Conservation (phyloP, 1,140 invertebrate species). For the Cyphomyrmex costatus region DNA sequence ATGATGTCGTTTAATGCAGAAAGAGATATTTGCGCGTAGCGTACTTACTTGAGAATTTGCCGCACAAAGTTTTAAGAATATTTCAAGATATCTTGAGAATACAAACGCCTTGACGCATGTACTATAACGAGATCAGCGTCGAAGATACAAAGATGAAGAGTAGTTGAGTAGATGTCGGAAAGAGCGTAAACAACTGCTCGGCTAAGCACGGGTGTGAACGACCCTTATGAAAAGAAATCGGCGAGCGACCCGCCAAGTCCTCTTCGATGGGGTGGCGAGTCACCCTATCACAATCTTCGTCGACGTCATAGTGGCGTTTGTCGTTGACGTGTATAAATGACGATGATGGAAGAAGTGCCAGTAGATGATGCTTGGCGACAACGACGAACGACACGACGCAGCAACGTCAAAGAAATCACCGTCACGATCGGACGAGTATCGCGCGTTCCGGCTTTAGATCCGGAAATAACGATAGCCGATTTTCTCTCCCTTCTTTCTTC, state of each 20-base stretch:
- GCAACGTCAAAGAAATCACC: constrained; percentile 79
- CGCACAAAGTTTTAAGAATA: constrained; percentile 28
- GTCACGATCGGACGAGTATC: constrained; percentile 74
- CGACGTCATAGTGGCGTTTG: constrained; percentile 76
- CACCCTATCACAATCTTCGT: constrained; percentile 85
- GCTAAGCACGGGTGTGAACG: constrained; percentile 78
- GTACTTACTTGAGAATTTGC: constrained; percentile 29
- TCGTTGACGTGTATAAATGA: constrained; percentile 60
- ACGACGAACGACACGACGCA: constrained; percentile 74
- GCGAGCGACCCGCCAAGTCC: constrained; percentile 76
- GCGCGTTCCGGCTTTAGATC: constrained; percentile 61
- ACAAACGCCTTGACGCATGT: constrained; percentile 4
- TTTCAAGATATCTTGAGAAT: constrained; percentile 36
- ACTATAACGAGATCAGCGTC: constrained; percentile 26
- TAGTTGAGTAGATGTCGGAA: not conserved
- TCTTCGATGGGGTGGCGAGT: constrained; percentile 65
- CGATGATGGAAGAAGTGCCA: constrained; percentile 67
- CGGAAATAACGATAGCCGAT: constrained; percentile 72
- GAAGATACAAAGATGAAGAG: constrained; percentile 25
- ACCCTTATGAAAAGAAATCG: constrained; percentile 79
- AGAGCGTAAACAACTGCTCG: constrained; percentile 26
- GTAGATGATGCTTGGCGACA: constrained; percentile 41
- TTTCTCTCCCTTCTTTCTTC: constrained; percentile 43
- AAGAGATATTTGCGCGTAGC: not conserved
- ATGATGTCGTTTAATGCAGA: constrained; percentile 8